These are phyloP conservation scores for Cheiracanthium punctorium DNA, from an alignment of 2,888 invertebrate species.

Conservation along the genomic window DNA sequence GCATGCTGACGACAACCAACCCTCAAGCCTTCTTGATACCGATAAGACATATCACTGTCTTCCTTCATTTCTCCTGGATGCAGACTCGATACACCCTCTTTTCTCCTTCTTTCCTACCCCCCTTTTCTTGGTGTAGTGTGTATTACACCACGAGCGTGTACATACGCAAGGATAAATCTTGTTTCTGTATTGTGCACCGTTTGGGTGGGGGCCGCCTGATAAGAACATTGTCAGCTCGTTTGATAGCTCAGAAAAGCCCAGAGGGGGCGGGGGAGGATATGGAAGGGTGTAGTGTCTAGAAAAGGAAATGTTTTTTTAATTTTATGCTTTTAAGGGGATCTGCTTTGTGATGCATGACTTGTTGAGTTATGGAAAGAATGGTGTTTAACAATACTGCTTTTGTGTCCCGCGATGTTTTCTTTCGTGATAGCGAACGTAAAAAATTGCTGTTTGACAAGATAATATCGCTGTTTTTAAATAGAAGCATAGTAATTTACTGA, in stretches of 20 bases:
- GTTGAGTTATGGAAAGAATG: neutral
- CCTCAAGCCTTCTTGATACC: conserved; percentile 11
- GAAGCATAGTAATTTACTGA: neutral
- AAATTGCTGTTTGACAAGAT: neutral
- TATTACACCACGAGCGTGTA: neutral
- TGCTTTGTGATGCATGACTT: neutral
- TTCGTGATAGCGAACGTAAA: neutral
- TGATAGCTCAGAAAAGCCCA: neutral
- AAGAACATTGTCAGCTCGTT: conserved; percentile 19
- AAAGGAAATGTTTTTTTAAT: conserved; percentile 6
- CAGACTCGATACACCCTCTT: conserved; percentile 5
- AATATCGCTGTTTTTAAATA: neutral
- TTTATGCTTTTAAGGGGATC: conserved; percentile 2
- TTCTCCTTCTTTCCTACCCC: neutral
- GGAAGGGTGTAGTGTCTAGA: neutral
- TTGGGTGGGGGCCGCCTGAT: neutral
- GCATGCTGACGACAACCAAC: conserved; percentile 2
- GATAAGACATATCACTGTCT: conserved; percentile 30
- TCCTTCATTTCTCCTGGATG: conserved; percentile 18
- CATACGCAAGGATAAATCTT: conserved; percentile 1
- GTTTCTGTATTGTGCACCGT: neutral
- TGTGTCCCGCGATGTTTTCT: neutral
- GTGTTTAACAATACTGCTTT: conserved; percentile 10
- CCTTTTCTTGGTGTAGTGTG: neutral
- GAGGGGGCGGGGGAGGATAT: neutral